Evolutionary conservation across 2,797 vertebrate species (phyloP).

Genomic region (Triplophysa yarkandensis): DNA sequence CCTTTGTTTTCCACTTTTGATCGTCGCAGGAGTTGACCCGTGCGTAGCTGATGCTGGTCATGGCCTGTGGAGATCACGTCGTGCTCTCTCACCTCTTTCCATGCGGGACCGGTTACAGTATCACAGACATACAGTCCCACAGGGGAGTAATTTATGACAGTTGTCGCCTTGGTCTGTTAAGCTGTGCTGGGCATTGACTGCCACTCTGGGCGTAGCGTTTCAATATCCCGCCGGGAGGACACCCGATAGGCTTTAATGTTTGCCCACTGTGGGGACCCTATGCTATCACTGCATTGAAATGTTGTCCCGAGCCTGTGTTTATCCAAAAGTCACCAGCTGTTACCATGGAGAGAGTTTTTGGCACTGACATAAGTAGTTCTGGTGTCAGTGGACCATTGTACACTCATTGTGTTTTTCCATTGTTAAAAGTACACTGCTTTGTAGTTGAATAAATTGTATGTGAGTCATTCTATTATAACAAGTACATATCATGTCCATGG

Average conservation of each 20-base stretch:
- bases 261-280: conserved; percentile 65
- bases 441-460: not conserved
- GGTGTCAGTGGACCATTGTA: conserved; percentile 32
- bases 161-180: conserved; percentile 77
- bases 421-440: not conserved
- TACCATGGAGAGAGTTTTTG: conserved; percentile 66
- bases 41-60: conserved; percentile 15
- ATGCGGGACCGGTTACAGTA: conserved; percentile 57
- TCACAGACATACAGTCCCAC: conserved; percentile 68
- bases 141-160: conserved; percentile 77
- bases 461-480: not conserved
- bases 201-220: conserved; percentile 68
- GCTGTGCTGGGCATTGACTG: conserved; percentile 66
- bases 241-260: conserved; percentile 74
- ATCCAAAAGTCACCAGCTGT: conserved; percentile 65
- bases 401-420: conserved; percentile 36
- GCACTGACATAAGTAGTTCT: conserved; percentile 49
- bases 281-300: conserved; percentile 72
- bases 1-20: not conserved
- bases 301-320: conserved; percentile 66
- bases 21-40: conserved; percentile 4
- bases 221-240: conserved; percentile 69
- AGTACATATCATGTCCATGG: no score
- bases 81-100: conserved; percentile 34
- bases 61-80: conserved; percentile 20